Evolutionary conservation across 1,140 invertebrate genomes (phyloP).

Genomic region (Papilio machaon): DNA sequence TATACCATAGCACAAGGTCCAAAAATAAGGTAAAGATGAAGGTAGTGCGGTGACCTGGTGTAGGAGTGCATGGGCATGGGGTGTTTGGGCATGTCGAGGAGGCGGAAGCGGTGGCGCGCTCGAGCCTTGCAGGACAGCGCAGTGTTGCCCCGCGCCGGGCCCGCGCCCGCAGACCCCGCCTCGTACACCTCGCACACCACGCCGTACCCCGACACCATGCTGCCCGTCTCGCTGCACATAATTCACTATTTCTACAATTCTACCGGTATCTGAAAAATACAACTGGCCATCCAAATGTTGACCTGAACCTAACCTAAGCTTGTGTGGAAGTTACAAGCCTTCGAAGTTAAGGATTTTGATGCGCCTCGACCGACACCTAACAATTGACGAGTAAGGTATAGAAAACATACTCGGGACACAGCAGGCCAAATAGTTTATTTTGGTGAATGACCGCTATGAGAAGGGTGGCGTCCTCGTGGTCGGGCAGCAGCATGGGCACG

Average conservation of each 20-base stretch:
- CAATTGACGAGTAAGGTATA: neutral
- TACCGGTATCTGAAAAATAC: too few relatives aligned
- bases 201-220: conserved; percentile 64
- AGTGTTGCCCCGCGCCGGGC: conserved; percentile 40
- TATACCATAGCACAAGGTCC: too few relatives aligned
- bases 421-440: conserved; percentile 71
- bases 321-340: too few relatives aligned
- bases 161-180: conserved; percentile 42
- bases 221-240: conserved; percentile 54
- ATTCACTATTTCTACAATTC: too few relatives aligned
- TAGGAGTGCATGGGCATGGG: conserved; percentile 49
- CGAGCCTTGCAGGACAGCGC: conserved; percentile 66
- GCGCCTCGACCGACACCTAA: too few relatives aligned
- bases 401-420: conserved; percentile 70
- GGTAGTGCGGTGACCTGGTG: conserved; percentile 43
- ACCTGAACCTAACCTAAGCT: too few relatives aligned
- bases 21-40: neutral
- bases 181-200: conserved; percentile 76
- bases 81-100: conserved; percentile 50
- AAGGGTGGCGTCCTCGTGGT: conserved; percentile 51
- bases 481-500: conserved; percentile 70
- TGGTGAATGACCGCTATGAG: conserved; percentile 55
- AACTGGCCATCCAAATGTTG: neutral
- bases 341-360: neutral
- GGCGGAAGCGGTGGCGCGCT: conserved; percentile 66